These are phyloP conservation scores for Laothoe populi DNA, from an alignment of 2,888 invertebrate genomes.

Conservation along the genomic window DNA sequence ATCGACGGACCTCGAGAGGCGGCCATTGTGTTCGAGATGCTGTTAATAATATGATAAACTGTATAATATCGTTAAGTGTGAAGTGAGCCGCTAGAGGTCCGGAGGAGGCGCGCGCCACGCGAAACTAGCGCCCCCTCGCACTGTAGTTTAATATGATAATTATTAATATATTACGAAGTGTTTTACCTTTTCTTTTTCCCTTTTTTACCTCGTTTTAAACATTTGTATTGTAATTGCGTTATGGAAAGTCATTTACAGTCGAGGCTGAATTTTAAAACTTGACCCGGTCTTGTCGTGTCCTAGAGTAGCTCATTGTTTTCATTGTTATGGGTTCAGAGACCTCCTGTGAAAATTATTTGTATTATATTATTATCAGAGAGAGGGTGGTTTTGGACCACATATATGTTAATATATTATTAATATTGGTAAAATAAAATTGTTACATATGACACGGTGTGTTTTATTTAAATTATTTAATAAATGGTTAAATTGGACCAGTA, in stretches of 20 bases:
- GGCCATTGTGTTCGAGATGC: not conserved
- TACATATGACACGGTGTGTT: constrained; percentile 66
- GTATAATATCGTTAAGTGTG: not conserved
- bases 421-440: constrained; percentile 85
- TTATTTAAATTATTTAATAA: too few relatives aligned
- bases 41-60: constrained; percentile 7
- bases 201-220: constrained; percentile 75
- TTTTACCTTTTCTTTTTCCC: constrained; percentile 65
- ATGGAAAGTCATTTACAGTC: constrained; percentile 56
- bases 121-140: constrained; percentile 53
- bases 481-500: too few relatives aligned
- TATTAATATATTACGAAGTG: constrained; percentile 73
- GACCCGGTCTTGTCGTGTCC: constrained; percentile 60
- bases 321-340: constrained; percentile 80
- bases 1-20: not conserved
- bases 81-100: not conserved
- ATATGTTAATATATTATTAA: constrained; percentile 85
- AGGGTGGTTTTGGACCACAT: constrained; percentile 82
- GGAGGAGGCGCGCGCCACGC: constrained; percentile 22
- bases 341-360: constrained; percentile 82
- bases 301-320: constrained; percentile 70
- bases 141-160: constrained; percentile 61
- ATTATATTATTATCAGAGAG: constrained; percentile 82
- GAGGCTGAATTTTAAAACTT: constrained; percentile 60
- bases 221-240: constrained; percentile 63